Conservation (phyloP, 2,113 vertebrate species). For the Sceloporus undulatus region DNA sequence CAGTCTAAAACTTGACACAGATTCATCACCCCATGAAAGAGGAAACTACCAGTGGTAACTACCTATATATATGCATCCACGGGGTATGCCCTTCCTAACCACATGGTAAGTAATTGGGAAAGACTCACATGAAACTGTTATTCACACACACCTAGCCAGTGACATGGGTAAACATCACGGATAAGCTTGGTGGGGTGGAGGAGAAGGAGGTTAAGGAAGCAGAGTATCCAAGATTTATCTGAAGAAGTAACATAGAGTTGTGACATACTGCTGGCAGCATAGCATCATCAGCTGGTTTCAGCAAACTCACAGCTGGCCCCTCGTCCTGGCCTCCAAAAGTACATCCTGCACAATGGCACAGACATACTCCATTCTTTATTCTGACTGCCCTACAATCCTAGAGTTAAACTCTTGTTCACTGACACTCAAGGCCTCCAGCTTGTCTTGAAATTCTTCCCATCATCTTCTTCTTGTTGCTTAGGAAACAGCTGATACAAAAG, state of each 20-base stretch:
- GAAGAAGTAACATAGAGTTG: not conserved
- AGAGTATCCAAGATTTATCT: not conserved
- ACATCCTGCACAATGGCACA: conserved; percentile 2
- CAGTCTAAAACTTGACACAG: not conserved
- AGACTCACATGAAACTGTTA: not conserved
- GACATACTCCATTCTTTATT: conserved; percentile 15
- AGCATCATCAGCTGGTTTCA: conserved; percentile 8
- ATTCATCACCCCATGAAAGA: not conserved
- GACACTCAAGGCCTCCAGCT: not conserved
- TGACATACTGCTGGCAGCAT: not conserved
- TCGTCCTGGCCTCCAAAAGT: not conserved
- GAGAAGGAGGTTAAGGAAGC: too few relatives aligned
- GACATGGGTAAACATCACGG: not conserved
- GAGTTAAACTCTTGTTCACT: not conserved
- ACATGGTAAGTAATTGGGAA: not conserved
- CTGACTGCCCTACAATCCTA: not conserved
- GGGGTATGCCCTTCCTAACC: not conserved
- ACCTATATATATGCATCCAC: too few relatives aligned
- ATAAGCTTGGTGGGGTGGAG: too few relatives aligned
- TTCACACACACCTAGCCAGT: not conserved
- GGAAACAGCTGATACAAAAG: conserved; percentile 20
- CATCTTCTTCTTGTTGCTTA: conserved; percentile 3
- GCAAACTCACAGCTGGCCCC: not conserved
- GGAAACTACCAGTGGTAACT: too few relatives aligned
- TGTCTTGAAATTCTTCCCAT: not conserved